A percentile compares a stretch with the other conserved stretches of the same genome.
These are phyloP conservation scores for Carabus problematicus DNA, from an alignment of 2,888 invertebrate genomes.

Conservation along the genomic window DNA sequence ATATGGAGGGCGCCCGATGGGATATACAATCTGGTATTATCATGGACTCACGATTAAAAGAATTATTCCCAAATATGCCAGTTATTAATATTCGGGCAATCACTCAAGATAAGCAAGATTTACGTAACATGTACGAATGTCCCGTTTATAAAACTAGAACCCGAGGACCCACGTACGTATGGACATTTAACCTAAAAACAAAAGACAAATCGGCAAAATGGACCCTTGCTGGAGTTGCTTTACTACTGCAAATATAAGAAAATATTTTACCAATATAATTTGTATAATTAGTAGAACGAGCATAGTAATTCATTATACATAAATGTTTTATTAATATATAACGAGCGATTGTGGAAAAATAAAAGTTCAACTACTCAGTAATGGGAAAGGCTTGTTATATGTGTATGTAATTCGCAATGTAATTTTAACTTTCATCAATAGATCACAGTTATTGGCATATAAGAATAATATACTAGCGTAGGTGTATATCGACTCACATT, in stretches of 20 bases:
- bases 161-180: slow-evolving; percentile 93
- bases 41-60: slow-evolving; percentile 90
- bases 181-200: slow-evolving; percentile 96
- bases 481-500: too few relatives aligned
- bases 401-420: too few relatives aligned
- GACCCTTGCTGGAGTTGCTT: slow-evolving; percentile 93
- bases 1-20: slow-evolving; percentile 97
- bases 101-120: slow-evolving; percentile 93
- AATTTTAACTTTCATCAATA: too few relatives aligned
- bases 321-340: too few relatives aligned
- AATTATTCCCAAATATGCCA: slow-evolving; percentile 91
- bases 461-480: too few relatives aligned
- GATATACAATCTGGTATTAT: slow-evolving; percentile 90
- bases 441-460: too few relatives aligned
- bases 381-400: too few relatives aligned
- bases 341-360: too few relatives aligned
- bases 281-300: too few relatives aligned
- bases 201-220: slow-evolving; percentile 95
- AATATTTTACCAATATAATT: too few relatives aligned
- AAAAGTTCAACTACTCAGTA: too few relatives aligned
- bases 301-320: too few relatives aligned
- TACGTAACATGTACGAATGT: slow-evolving; percentile 93
- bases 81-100: slow-evolving; percentile 93
- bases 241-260: slow-evolving; percentile 82
- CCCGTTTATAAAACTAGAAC: slow-evolving; percentile 95